Evolutionary conservation across 1,140 invertebrate species (phyloP).

Genomic region (Nasonia longicornis): DNA sequence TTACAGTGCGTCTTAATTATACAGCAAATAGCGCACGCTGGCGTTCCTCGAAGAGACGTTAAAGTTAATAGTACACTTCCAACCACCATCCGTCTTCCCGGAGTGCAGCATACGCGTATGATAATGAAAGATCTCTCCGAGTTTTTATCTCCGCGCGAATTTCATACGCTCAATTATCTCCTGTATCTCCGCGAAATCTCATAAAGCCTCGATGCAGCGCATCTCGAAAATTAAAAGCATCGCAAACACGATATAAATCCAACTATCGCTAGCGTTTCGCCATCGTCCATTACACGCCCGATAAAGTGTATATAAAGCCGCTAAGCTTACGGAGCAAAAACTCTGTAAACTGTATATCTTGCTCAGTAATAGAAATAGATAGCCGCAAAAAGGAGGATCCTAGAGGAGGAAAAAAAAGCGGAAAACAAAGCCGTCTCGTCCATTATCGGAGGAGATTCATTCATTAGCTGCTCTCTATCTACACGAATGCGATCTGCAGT

Average conservation of each 20-base stretch:
- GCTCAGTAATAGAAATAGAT: neutral
- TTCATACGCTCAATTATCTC: neutral
- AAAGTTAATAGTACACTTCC: neutral
- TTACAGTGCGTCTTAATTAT: neutral
- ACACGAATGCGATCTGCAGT: neutral
- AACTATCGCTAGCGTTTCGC: neutral
- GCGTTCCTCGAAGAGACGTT: neutral
- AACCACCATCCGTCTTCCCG: neutral
- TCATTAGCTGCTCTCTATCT: neutral
- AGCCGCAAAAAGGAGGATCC: neutral
- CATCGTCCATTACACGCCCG: neutral
- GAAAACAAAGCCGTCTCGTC: neutral
- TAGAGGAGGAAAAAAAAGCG: neutral
- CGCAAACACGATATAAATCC: neutral
- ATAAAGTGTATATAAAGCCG: neutral
- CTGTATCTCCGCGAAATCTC: conserved; percentile 3
- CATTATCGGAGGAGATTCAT: neutral
- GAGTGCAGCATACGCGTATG: neutral
- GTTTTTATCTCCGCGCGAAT: neutral
- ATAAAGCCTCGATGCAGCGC: neutral
- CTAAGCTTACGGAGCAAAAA: neutral
- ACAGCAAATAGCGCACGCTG: neutral
- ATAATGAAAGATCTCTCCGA: neutral
- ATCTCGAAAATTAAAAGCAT: conserved; percentile 3
- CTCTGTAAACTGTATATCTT: neutral